Evolutionary conservation across 64 coral and sea anemone genomes (phyloP), one percentile per base, ranked within the genome.

Genomic region (Montipora cactus): DNA sequence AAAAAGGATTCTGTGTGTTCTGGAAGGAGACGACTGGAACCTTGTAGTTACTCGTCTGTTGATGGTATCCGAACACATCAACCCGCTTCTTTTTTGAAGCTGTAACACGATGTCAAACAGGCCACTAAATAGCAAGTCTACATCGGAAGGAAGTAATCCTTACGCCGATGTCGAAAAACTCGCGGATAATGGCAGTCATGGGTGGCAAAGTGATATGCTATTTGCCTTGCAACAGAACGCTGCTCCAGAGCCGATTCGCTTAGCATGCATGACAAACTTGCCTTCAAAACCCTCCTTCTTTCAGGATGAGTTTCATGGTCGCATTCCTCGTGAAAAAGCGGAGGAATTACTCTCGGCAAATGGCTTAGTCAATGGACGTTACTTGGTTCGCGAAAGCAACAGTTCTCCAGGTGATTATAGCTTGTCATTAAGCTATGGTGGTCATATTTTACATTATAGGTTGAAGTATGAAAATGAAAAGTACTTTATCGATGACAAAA

Each of bases 251-350:
- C 98, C 98, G 4, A 99, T 99, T 87, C 85, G 98, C 37, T 64
- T 99, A 19, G 98, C 98, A 16, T 99, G 98, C 51, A 99, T 99
- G 98, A 99, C 81, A 28, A 73, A 84, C n/a, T 87, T 96, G 52
- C 95, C 92, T 8, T 94, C 94, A 47, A 94, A 75, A 84, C 98
- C 95, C 67, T 25, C 61, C 50, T 94, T 92, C 77, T 99, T 99
- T 95, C 79, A 91, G 57, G 98, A 99, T 85, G 95, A 96, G 46
- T 99, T 99, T 67, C 98, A 99, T 87, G 98, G 98, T 49, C 90
- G 91, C 52, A 82, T 99, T 50, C 78, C 92, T 45, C 92, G 98
- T 47, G 98, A 99, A 68, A 89, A 99, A 93, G 98, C 96, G 0
- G 85, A 88, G 28, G 98, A 94, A 80, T 78, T 99, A 45, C 89